Percentiles rank a stretch among this genome's conserved stretches.
phyloP scores from a whole-genome alignment of 2,113 vertebrate genomes.

The Carettochelys insculpta region DNA sequence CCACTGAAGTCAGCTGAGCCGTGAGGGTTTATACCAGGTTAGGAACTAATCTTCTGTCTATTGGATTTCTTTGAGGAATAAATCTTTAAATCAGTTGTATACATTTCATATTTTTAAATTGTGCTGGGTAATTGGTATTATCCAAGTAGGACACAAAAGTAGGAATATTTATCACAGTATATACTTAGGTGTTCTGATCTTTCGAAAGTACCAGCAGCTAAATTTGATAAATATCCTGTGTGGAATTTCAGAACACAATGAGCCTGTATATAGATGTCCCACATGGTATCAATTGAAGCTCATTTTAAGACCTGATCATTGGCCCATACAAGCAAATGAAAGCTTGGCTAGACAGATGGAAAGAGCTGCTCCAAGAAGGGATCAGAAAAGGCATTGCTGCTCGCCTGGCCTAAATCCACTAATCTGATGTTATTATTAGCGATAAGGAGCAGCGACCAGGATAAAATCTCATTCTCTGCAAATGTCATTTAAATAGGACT shows the following conservation, averaged over 20 bases:
- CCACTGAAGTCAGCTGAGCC: not conserved
- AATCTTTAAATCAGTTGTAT: not conserved
- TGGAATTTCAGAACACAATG: conserved; percentile 73
- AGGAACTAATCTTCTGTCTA: not conserved
- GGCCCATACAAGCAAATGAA: conserved; percentile 66
- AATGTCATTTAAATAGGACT: conserved; percentile 83
- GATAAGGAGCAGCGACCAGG: conserved; percentile 77
- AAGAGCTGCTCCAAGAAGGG: conserved; percentile 78
- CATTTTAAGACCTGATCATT: conserved; percentile 74
- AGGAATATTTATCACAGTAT: conserved; percentile 46
- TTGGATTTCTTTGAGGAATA: not conserved
- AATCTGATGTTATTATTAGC: conserved; percentile 86
- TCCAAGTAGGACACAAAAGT: not conserved
- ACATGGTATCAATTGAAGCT: conserved; percentile 77
- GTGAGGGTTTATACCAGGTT: not conserved
- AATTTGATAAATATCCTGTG: conserved; percentile 69
- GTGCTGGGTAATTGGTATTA: not conserved
- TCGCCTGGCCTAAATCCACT: conserved; percentile 78
- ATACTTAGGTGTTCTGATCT: conserved; percentile 45
- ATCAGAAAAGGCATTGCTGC: conserved; percentile 77
- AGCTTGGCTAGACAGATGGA: conserved; percentile 79
- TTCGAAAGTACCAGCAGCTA: conserved; percentile 61
- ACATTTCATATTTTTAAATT: not conserved
- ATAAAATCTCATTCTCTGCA: conserved; percentile 81
- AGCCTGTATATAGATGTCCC: conserved; percentile 69